A percentile compares a stretch with the other conserved stretches of the same genome.
Evolutionary conservation across 2,888 invertebrate genomes (phyloP).

Genomic region (Danaus chrysippus): DNA sequence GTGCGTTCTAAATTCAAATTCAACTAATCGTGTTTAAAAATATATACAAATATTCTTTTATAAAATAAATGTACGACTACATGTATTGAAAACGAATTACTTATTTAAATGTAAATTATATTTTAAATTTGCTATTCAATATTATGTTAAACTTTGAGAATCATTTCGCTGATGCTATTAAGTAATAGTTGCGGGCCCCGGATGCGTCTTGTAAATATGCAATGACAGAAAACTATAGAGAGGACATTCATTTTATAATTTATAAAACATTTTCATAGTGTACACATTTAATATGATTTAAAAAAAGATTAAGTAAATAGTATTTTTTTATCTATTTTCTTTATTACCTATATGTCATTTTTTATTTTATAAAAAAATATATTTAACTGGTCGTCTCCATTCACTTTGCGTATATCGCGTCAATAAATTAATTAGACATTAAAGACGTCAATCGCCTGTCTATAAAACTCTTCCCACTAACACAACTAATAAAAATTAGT

Average conservation of each 20-base stretch:
- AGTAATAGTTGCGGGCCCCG: constrained; percentile 73
- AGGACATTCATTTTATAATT: background rate
- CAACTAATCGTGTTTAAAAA: no score
- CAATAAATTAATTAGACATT: constrained; percentile 73
- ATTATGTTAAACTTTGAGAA: constrained; percentile 43
- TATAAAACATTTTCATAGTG: no score
- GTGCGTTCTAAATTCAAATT: no score
- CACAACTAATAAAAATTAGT: constrained; percentile 32
- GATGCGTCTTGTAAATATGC: constrained; percentile 71
- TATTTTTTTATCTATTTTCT: background rate
- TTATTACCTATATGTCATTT: background rate
- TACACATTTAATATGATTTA: no score
- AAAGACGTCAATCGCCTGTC: constrained; percentile 73
- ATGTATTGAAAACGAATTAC: no score
- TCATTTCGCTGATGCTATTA: constrained; percentile 60
- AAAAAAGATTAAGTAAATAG: background rate
- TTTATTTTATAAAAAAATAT: constrained; percentile 1
- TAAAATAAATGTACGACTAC: no score
- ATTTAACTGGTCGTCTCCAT: constrained; percentile 42
- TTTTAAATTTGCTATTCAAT: constrained; percentile 8
- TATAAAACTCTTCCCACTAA: constrained; percentile 42
- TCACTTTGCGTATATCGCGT: constrained; percentile 65
- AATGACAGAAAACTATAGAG: constrained; percentile 38
- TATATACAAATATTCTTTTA: no score
- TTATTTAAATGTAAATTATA: no score